Conservation (phyloP, 2,888 invertebrate species). For the Glomeris marginata region DNA sequence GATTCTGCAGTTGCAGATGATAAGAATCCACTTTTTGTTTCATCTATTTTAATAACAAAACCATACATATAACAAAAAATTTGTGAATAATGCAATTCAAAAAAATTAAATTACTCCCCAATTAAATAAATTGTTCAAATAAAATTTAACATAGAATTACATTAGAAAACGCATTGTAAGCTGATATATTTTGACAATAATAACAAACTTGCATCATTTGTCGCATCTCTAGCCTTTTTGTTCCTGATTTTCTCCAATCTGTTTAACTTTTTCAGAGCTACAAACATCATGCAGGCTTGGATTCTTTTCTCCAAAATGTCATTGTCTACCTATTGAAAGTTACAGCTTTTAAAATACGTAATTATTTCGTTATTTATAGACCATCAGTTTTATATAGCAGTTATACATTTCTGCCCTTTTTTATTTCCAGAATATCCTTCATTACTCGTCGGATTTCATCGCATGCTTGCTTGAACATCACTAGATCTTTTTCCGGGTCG, state of each 20-base stretch:
- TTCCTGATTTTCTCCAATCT: constrained; percentile 77
- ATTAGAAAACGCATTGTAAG: too few relatives aligned
- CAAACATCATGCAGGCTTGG: constrained; percentile 57
- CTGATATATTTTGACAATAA: constrained; percentile 1
- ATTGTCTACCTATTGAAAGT: constrained; percentile 21
- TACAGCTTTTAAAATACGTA: neutral
- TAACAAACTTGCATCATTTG: constrained; percentile 39
- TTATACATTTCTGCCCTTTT: constrained; percentile 26
- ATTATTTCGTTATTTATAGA: neutral
- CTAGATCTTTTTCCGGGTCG: constrained; percentile 49
- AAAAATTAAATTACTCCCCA: too few relatives aligned
- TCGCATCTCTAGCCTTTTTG: constrained; percentile 60
- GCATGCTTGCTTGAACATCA: constrained; percentile 50
- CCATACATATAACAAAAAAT: neutral
- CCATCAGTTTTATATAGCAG: neutral
- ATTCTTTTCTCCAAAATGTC: constrained; percentile 51
- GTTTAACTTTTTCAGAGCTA: constrained; percentile 77
- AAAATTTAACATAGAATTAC: too few relatives aligned
- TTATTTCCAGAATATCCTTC: constrained; percentile 49
- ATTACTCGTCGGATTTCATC: constrained; percentile 51
- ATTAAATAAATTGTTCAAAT: too few relatives aligned
- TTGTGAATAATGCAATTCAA: too few relatives aligned
- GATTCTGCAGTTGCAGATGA: constrained; percentile 78
- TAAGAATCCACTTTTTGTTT: constrained; percentile 80
- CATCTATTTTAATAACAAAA: constrained; percentile 33